A percentile compares a stretch with the other conserved stretches of the same genome.
phyloP scores from a whole-genome alignment of 64 coral and sea anemone species.

The Porites lutea region DNA sequence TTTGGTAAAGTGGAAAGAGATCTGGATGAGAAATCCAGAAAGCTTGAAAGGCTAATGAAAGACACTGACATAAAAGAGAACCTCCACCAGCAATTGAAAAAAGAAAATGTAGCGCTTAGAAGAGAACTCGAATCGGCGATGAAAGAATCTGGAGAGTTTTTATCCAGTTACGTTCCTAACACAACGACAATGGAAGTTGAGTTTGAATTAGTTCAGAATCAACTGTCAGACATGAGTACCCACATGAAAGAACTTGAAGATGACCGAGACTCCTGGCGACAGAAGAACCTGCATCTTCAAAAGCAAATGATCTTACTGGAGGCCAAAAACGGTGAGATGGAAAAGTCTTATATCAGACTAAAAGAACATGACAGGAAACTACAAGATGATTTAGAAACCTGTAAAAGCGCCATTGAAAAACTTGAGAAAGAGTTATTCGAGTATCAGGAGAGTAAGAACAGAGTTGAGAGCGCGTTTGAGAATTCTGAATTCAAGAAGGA shows the following conservation, averaged over 20 bases:
- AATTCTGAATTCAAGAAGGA: slow-evolving; percentile 49
- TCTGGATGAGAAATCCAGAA: slow-evolving; percentile 51
- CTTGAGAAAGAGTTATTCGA: slow-evolving; percentile 70
- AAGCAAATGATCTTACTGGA: slow-evolving; percentile 76
- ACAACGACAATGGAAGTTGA: slow-evolving; percentile 42
- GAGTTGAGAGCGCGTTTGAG: slow-evolving; percentile 59
- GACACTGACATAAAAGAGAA: slow-evolving; percentile 57
- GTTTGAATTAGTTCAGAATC: slow-evolving; percentile 63
- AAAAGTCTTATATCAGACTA: slow-evolving; percentile 57
- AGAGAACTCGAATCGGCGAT: slow-evolving; percentile 62
- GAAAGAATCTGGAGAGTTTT: slow-evolving; percentile 40
- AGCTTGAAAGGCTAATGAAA: slow-evolving; percentile 65
- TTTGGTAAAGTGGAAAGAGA: slow-evolving; percentile 56
- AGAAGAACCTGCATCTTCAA: slow-evolving; percentile 82
- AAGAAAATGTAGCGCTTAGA: slow-evolving; percentile 77
- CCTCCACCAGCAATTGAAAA: slow-evolving; percentile 73
- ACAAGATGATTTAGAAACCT: slow-evolving; percentile 38
- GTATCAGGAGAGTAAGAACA: slow-evolving; percentile 56
- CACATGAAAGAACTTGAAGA: slow-evolving; percentile 60
- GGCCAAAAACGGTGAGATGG: slow-evolving; percentile 73
- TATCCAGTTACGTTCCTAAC: slow-evolving; percentile 23
- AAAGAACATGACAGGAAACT: slow-evolving; percentile 77
- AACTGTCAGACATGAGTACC: slow-evolving; percentile 42
- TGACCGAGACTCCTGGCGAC: slow-evolving; percentile 64
- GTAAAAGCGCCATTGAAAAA: slow-evolving; percentile 54